Evolutionary conservation across 2,113 vertebrate genomes (phyloP).

Genomic region (Gasterosteus nipponicus): DNA sequence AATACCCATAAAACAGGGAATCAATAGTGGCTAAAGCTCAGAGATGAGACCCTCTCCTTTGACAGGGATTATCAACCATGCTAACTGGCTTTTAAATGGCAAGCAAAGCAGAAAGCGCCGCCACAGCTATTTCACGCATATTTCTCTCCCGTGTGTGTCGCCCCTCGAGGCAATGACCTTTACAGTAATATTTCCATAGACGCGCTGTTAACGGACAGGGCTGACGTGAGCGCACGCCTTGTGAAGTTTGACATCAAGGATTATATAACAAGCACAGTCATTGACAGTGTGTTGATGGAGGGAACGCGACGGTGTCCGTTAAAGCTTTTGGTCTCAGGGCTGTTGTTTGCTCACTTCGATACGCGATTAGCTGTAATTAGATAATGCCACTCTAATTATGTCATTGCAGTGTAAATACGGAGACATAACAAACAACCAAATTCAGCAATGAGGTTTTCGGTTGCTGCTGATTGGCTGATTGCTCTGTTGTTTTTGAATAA

Average conservation of each 20-base stretch:
- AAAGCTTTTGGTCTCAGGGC: constrained; percentile 43
- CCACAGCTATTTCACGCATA: constrained; percentile 74
- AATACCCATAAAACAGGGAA: constrained; percentile 81
- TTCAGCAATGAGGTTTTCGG: background rate
- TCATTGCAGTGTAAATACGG: constrained; percentile 21
- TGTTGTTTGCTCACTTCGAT: constrained; percentile 54
- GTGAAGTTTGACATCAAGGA: constrained; percentile 64
- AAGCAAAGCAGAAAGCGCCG: constrained; percentile 71
- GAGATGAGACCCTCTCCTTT: constrained; percentile 75
- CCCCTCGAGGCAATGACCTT: constrained; percentile 77
- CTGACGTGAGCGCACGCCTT: constrained; percentile 73
- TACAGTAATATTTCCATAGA: constrained; percentile 79
- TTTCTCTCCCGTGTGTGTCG: constrained; percentile 62
- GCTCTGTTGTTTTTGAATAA: background rate
- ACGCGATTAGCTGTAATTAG: constrained; percentile 59
- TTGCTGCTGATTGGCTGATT: constrained; percentile 20
- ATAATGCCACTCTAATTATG: constrained; percentile 49
- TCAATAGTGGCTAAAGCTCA: constrained; percentile 64
- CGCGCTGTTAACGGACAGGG: constrained; percentile 77
- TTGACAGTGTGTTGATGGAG: constrained; percentile 39
- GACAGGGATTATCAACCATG: constrained; percentile 74
- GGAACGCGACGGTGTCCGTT: constrained; percentile 18
- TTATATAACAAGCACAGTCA: constrained; percentile 64
- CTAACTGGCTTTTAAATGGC: constrained; percentile 81
- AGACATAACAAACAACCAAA: constrained; percentile 21